Conservation (phyloP, 2,113 vertebrate genomes). For the Lampris incognitus region DNA sequence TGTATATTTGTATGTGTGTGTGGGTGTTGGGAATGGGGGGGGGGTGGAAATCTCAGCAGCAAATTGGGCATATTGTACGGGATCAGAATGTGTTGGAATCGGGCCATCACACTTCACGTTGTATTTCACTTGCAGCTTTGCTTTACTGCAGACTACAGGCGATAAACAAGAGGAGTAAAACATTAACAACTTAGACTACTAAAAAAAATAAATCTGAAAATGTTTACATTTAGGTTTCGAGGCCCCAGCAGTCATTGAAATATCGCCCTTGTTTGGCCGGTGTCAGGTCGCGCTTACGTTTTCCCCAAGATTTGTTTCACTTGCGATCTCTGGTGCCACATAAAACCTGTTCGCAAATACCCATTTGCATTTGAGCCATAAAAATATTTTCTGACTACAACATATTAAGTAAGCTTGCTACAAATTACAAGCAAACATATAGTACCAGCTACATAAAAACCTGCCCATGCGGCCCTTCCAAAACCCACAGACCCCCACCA, state of each 20-base stretch:
- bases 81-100: conserved; percentile 41
- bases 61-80: conserved; percentile 50
- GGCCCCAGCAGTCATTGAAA: conserved; percentile 30
- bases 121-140: conserved; percentile 37
- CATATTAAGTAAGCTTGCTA: conserved; percentile 31
- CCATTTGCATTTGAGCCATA: conserved; percentile 49
- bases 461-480: conserved; percentile 37
- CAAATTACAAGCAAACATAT: conserved; percentile 52
- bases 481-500: conserved; percentile 32
- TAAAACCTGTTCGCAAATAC: conserved; percentile 57
- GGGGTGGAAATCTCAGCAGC: conserved; percentile 15
- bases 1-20: no score
- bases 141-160: conserved; percentile 33
- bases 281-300: conserved; percentile 20
- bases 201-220: conserved; percentile 44
- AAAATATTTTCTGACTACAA: conserved; percentile 53
- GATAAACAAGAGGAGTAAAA: conserved; percentile 59
- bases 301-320: conserved; percentile 48
- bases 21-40: conserved; percentile 4
- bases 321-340: conserved; percentile 43
- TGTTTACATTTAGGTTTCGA: conserved; percentile 15
- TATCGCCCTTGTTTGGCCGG: conserved; percentile 20
- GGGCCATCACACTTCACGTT: conserved; percentile 53
- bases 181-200: conserved; percentile 41
- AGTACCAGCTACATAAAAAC: conserved; percentile 38